Evolutionary conservation across 2,113 vertebrate genomes (phyloP).

Genomic region (Toxostoma redivivum): DNA sequence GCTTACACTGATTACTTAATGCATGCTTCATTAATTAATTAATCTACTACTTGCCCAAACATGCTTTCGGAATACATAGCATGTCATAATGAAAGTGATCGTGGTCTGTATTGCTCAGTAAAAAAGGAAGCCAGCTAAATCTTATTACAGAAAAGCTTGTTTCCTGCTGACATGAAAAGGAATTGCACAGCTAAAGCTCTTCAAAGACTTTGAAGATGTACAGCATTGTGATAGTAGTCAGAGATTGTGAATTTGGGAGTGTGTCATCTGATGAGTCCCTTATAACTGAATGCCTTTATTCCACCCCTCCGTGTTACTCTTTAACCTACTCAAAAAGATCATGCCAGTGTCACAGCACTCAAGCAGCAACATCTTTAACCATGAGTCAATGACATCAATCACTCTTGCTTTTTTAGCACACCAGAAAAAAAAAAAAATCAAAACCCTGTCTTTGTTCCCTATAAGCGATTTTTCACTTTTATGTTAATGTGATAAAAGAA

Average conservation of each 20-base stretch:
- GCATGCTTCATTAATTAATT: neutral
- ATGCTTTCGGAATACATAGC: neutral
- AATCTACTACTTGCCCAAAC: neutral
- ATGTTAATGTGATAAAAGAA: neutral
- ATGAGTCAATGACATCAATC: neutral
- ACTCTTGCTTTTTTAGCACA: neutral
- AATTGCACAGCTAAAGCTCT: neutral
- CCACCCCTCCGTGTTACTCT: neutral
- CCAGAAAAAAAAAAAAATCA: neutral
- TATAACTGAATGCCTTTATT: neutral
- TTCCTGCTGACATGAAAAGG: neutral
- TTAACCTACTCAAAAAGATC: neutral
- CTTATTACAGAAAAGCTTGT: neutral
- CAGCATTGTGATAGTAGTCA: neutral
- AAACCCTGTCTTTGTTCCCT: neutral
- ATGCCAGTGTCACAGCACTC: neutral
- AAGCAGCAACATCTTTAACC: neutral
- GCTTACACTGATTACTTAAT: neutral
- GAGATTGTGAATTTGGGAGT: neutral
- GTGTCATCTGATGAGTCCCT: neutral
- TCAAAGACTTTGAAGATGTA: neutral
- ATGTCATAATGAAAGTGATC: neutral
- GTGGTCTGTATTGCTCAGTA: neutral
- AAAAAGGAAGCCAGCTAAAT: neutral
- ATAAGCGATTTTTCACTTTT: neutral